Percentiles rank a stretch among this genome's conserved stretches.
These are phyloP conservation scores for Eolophus roseicapilla DNA, from an alignment of 2,113 vertebrate genomes.

Conservation along the genomic window DNA sequence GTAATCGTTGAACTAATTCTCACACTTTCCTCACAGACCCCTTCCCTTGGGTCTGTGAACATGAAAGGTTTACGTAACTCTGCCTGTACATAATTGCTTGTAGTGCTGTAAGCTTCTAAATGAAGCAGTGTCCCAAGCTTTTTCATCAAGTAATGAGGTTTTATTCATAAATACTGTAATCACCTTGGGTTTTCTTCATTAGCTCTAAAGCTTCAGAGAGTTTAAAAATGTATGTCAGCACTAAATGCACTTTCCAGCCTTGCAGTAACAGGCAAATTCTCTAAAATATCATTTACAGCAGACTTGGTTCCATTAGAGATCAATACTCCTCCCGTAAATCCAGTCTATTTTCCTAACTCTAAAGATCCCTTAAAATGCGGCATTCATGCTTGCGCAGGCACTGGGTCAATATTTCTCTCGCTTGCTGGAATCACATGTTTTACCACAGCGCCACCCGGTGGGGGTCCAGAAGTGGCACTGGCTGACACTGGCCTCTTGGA, in stretches of 20 bases:
- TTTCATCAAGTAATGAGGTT: accelerated
- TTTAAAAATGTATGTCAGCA: background rate
- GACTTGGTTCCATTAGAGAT: background rate
- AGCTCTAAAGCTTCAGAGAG: background rate
- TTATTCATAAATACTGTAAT: background rate
- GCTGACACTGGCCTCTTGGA: background rate
- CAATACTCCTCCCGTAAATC: background rate
- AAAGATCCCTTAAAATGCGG: background rate
- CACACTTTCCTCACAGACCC: background rate
- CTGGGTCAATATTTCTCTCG: background rate
- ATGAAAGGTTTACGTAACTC: accelerated
- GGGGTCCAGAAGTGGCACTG: background rate
- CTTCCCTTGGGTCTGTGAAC: background rate
- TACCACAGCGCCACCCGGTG: slow-evolving; percentile 50
- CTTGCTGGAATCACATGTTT: background rate
- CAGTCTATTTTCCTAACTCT: background rate
- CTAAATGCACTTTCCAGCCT: background rate
- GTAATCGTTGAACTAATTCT: background rate
- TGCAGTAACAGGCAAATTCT: background rate
- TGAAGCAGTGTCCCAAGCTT: accelerated
- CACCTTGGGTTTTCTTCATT: background rate
- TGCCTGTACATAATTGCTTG: background rate
- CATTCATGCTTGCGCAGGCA: background rate
- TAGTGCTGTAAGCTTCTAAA: accelerated
- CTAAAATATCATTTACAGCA: background rate